Base-by-base conservation (phyloP, 2,888 invertebrate species). In the Lasioglossum malachurum region DNA sequence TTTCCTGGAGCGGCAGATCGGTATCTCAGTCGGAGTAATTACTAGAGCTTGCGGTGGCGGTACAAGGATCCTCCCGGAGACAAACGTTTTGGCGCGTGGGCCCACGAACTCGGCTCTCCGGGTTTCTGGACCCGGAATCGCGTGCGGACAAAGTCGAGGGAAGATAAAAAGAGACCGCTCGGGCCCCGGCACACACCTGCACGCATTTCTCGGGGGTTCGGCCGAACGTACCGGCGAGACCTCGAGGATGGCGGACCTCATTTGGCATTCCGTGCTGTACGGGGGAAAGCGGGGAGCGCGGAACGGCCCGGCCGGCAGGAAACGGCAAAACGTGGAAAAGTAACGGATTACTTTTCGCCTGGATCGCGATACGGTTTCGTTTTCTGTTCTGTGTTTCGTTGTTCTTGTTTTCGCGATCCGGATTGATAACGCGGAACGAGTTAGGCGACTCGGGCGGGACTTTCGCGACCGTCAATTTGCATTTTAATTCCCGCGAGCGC, bases 21-120 rank as follows among this genome's bases (percentile, higher is more conserved):
- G 80, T 92, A 92, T 93, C 92, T 90, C 86, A 64, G 78, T 75
- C 75, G 80, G 71, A 77, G 57, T 87, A 90, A 91, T 91, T 89
- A 91, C 82, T 41, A 83, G 67, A 78, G 83, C 80, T 86, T 82
- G 81, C 80, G 80, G 53, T 73, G 81, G 78, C 78, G 76, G 87
- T 78, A 78, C 80, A 64, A 67, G 67, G 69, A 46, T 46, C 81
- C 67, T 49, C 75, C 78, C 84, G 84, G 75, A 87, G 88, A 84
- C 78, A 85, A 77, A 80, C 83, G 90, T 85, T 89, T 85, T 83
- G 91, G 90, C 91, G 84, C 91, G 91, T 91, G 91, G 86, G 31
- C 57, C 73, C 27, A 83, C 80, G 49, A 78, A 41, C 80, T 44
- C 69, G 74, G 4, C 73, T 76, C 49, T n/a, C 38, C 84, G 60